A percentile compares a stretch with the other conserved stretches of the same genome.
Conservation (phyloP, 2,113 vertebrate genomes). For the Thamnaconus septentrionalis region DNA sequence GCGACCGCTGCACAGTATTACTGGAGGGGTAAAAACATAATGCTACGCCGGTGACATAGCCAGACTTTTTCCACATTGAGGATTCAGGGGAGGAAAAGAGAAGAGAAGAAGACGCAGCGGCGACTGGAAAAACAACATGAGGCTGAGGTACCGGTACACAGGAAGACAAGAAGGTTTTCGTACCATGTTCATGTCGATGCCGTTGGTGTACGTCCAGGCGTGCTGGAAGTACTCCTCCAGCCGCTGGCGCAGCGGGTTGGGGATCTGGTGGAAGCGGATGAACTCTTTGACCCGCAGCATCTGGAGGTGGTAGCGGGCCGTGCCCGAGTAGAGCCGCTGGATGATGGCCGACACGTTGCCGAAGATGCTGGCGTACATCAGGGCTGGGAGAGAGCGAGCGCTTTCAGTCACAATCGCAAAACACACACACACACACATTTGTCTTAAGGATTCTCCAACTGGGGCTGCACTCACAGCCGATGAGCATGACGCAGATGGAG, state of each 20-base stretch:
- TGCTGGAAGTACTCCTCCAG: conserved; percentile 99
- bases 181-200: conserved; percentile 99
- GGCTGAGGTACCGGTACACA: too few relatives aligned
- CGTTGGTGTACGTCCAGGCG: conserved; percentile 97
- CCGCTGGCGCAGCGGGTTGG: conserved; percentile 91
- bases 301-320: conserved; percentile 96
- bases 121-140: too few relatives aligned
- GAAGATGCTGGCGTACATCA: conserved; percentile 99
- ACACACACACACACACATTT: too few relatives aligned
- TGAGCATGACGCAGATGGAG: conserved; percentile 99
- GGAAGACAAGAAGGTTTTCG: conserved; percentile 47
- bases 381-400: conserved; percentile 72
- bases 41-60: conserved; percentile 38
- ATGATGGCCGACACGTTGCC: conserved; percentile 99
- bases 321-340: conserved; percentile 96
- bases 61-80: conserved; percentile 23
- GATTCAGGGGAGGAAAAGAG: too few relatives aligned
- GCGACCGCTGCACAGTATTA: conserved; percentile 30
- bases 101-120: too few relatives aligned
- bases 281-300: conserved; percentile 98
- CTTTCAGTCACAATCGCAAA: too few relatives aligned
- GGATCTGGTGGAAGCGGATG: conserved; percentile 98
- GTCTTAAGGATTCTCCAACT: too few relatives aligned
- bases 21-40: conserved; percentile 14
- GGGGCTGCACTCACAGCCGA: conserved; percentile 84